phyloP scores from a whole-genome alignment of 2,888 invertebrate species.

The Pterobdella sp. region DNA sequence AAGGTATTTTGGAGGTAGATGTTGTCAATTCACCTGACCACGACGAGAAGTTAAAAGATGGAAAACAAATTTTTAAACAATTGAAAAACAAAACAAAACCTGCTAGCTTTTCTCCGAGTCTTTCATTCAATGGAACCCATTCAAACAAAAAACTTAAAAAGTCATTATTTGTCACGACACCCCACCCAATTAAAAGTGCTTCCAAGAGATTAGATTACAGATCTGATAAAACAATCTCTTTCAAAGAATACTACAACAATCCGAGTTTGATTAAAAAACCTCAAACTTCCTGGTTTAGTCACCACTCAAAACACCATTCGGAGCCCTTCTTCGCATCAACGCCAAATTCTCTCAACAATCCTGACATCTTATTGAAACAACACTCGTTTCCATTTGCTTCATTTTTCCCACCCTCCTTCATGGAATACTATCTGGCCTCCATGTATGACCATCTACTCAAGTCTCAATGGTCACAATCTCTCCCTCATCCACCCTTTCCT shows the following conservation, averaged over 20 bases:
- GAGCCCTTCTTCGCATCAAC: neutral
- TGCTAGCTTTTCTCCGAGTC: neutral
- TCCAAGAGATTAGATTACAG: conserved; percentile 6
- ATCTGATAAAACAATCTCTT: neutral
- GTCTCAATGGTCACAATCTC: neutral
- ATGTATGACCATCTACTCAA: conserved; percentile 17
- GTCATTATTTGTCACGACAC: neutral
- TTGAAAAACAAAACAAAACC: neutral
- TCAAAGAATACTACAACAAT: conserved; percentile 16
- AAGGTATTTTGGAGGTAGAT: neutral
- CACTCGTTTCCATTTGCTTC: conserved; percentile 2
- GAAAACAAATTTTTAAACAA: no score
- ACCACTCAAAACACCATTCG: neutral
- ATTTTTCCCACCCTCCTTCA: conserved; percentile 7
- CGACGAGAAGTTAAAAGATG: no score
- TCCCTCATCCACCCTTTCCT: neutral
- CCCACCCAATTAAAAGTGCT: neutral
- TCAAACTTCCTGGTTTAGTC: neutral
- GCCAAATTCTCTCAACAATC: neutral
- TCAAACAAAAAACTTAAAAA: neutral
- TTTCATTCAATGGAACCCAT: neutral
- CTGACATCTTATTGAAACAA: neutral
- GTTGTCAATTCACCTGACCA: neutral
- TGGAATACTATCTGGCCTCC: conserved; percentile 6
- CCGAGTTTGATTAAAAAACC: neutral